A percentile compares a stretch with the other conserved stretches of the same genome.
phyloP scores from a whole-genome alignment of 2,797 vertebrate species.

The Discoglossus pictus region DNA sequence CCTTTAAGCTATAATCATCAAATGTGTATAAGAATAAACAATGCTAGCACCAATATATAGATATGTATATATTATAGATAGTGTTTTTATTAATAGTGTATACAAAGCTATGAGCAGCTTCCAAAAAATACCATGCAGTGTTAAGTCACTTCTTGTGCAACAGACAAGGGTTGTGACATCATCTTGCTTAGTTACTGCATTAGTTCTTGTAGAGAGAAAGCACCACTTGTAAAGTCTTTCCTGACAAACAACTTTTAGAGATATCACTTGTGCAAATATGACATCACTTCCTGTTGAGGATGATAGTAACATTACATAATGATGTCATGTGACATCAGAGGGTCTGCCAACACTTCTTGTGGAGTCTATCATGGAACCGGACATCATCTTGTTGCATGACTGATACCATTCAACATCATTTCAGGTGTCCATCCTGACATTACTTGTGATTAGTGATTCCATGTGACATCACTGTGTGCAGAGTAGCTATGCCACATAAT shows the following conservation, averaged over 20 bases:
- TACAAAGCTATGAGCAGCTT: conserved; percentile 25
- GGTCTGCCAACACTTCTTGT: too few species aligned
- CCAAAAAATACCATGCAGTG: conserved; percentile 11
- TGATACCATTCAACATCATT: not conserved
- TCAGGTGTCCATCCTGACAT: not conserved
- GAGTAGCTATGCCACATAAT: not conserved
- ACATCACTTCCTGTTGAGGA: too few species aligned
- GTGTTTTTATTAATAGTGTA: conserved; percentile 43
- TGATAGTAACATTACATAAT: too few species aligned
- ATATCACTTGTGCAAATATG: too few species aligned
- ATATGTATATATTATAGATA: conserved; percentile 13
- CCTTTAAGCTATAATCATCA: too few species aligned
- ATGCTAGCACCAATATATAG: too few species aligned
- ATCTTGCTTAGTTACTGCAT: not conserved
- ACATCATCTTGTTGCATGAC: not conserved
- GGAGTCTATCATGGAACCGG: too few species aligned
- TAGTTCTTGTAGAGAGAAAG: not conserved
- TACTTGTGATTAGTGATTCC: not conserved
- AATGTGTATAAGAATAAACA: too few species aligned
- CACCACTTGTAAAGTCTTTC: too few species aligned
- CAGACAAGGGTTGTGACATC: not conserved
- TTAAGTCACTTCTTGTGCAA: conserved; percentile 1
- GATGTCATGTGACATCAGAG: too few species aligned
- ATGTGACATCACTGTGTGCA: not conserved
- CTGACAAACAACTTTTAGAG: too few species aligned